Base-by-base conservation (phyloP, 2,888 invertebrate species). In the Perizoma flavofasciatum region DNA sequence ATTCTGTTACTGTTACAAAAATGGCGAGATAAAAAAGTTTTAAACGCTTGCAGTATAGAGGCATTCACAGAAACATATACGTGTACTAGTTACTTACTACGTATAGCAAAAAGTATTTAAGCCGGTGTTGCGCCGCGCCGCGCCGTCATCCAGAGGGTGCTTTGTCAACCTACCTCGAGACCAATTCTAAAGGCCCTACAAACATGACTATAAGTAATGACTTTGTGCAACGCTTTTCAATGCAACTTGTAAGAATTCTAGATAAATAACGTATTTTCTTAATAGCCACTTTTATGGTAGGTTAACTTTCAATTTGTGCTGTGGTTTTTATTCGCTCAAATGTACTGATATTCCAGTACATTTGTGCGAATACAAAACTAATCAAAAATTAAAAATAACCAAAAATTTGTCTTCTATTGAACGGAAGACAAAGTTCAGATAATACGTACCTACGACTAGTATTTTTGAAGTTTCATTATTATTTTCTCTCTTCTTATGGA, bases 71-170 rank as follows among this genome's bases (percentile, higher is more conserved):
- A 53, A 55, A 55, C 50, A 46, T 3, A 22, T 22, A 1, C 32
- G 43, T 48, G 40, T 48, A 8, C 8, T 22, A 22, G 32, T n/a
- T 49, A 43, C 40, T 8, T 11, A 44, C 4, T 22, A 33, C 9
- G 34, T 52, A 48, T 22, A 22, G 22, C 22, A 44, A 60, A 49
- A 55, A 51, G 53, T 59, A 49, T 55, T 44, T 66, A 47, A 55
- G 65, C 45, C n/a, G 4, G 11, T 39, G 59, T 22, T 64, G 71
- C 65, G 67, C 57, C 67, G 62, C 68, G 64, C 47, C 73, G 73
- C 72, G 77, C 70, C 79, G 75, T 78, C 81, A 73, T 58, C 65
- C 67, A 71, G 72, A 88, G 88, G 74, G 87, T 83, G 71, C 88
- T 88, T 88, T 88, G 88, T 88, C 88, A 85, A 52, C 53, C 63